phyloP scores from a whole-genome alignment of 2,797 vertebrate species.

The Chloroceryle inda region DNA sequence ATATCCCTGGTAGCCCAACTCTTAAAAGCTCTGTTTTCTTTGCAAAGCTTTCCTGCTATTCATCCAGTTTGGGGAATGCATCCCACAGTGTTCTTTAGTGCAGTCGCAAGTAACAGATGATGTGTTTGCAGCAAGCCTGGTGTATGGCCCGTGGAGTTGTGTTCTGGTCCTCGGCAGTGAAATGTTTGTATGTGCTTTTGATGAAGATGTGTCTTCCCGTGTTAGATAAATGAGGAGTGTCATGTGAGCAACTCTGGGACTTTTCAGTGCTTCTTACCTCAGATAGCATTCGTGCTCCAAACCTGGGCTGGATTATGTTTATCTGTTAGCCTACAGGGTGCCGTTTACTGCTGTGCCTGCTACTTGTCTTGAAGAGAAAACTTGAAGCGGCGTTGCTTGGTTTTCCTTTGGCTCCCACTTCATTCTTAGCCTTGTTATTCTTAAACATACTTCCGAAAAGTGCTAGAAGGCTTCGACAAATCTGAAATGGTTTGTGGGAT shows the following conservation, averaged over 20 bases:
- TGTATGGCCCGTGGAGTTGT: rapidly evolving
- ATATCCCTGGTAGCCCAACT: not conserved
- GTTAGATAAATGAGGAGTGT: not conserved
- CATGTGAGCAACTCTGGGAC: not conserved
- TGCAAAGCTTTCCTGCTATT: constrained; percentile 10
- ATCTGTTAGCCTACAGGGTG: not conserved
- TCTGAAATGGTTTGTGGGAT: constrained; percentile 13
- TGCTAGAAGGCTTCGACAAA: not conserved
- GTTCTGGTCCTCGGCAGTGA: not conserved
- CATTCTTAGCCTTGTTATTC: constrained; percentile 35
- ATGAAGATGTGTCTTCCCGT: not conserved
- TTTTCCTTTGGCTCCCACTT: constrained; percentile 44
- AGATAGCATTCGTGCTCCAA: not conserved
- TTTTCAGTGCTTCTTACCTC: not conserved
- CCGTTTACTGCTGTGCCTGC: constrained; percentile 14
- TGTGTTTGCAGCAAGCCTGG: not conserved
- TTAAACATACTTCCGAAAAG: constrained; percentile 42
- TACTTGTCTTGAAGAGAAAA: constrained; percentile 28
- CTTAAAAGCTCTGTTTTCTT: constrained; percentile 22
- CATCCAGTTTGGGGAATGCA: not conserved
- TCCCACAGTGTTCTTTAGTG: not conserved
- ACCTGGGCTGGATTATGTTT: not conserved
- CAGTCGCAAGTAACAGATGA: not conserved
- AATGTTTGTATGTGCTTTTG: rapidly evolving
- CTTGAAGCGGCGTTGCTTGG: not conserved